These are phyloP conservation scores for Phenacoccus solenopsis DNA, from an alignment of 1,140 invertebrate genomes.

Conservation along the genomic window DNA sequence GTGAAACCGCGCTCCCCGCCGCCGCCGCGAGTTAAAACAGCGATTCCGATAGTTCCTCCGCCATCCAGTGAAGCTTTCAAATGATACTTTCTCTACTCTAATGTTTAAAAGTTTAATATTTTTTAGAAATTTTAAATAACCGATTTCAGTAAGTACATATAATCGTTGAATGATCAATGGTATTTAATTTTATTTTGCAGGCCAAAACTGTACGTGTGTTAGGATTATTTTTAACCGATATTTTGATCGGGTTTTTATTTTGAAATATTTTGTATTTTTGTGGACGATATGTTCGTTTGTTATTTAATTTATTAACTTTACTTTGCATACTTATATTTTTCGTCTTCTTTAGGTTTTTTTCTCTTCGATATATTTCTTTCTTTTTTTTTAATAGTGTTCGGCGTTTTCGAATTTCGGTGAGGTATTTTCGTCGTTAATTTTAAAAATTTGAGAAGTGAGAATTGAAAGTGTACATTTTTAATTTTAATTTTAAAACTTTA, in stretches of 20 bases:
- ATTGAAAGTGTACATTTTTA: not conserved
- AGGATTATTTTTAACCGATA: not conserved
- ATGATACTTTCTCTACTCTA: not conserved
- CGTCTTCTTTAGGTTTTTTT: not conserved
- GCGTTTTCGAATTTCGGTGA: not conserved
- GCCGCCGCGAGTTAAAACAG: not conserved
- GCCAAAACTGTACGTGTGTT: not conserved
- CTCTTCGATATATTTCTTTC: too few species aligned
- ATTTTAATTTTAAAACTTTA: not conserved
- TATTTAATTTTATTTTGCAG: not conserved
- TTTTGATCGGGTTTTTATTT: not conserved
- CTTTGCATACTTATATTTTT: not conserved
- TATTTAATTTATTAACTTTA: not conserved
- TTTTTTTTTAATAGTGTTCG: too few species aligned
- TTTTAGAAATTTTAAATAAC: not conserved
- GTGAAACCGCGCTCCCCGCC: not conserved
- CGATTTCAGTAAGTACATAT: not conserved
- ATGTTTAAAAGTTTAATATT: not conserved
- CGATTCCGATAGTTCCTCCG: conserved; percentile 5
- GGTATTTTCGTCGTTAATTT: not conserved
- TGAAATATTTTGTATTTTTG: not conserved
- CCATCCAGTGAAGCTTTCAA: not conserved
- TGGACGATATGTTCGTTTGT: not conserved
- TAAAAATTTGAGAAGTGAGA: not conserved
- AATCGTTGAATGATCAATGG: not conserved